Evolutionary conservation across 1,140 invertebrate species (phyloP).

Genomic region (Drosophila navojoa): DNA sequence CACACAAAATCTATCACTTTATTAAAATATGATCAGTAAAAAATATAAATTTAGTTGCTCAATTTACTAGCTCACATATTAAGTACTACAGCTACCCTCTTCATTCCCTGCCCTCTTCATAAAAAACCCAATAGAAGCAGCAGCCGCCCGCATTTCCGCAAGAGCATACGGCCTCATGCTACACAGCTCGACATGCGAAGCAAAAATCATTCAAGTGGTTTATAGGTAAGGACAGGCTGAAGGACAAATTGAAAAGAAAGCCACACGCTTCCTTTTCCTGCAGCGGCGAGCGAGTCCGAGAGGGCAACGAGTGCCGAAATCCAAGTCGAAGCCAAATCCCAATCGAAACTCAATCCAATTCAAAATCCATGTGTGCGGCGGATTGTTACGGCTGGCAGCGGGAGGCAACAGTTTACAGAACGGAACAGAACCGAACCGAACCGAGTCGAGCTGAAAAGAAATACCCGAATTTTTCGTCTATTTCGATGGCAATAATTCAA

Average conservation of each 20-base stretch:
- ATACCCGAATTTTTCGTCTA: slow-evolving; percentile 79
- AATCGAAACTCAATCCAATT: slow-evolving; percentile 17
- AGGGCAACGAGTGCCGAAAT: slow-evolving; percentile 6
- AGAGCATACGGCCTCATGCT: slow-evolving; percentile 17
- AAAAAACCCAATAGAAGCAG: slow-evolving; percentile 10
- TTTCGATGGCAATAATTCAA: slow-evolving; percentile 84
- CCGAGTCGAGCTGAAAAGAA: slow-evolving; percentile 5
- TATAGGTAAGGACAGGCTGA: slow-evolving; percentile 8
- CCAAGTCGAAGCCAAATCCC: slow-evolving; percentile 2
- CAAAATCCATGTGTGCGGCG: slow-evolving; percentile 28
- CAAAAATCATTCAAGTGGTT: slow-evolving; percentile 4
- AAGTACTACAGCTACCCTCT: too few relatives aligned
- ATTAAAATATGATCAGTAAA: too few relatives aligned
- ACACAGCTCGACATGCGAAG: background rate
- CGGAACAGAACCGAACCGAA: slow-evolving; percentile 29
- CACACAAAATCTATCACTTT: background rate
- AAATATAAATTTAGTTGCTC: too few relatives aligned
- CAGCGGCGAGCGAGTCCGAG: background rate
- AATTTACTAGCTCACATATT: too few relatives aligned
- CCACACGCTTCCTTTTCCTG: slow-evolving; percentile 41
- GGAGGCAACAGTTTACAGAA: slow-evolving; percentile 31
- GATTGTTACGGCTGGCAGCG: slow-evolving; percentile 7
- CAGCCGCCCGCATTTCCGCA: slow-evolving; percentile 11
- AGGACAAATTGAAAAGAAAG: slow-evolving; percentile 49
- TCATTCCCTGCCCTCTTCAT: too few relatives aligned